A percentile compares a stretch with the other conserved stretches of the same genome.
Evolutionary conservation across 2,888 invertebrate genomes (phyloP).

Genomic region (Elysia crispata): DNA sequence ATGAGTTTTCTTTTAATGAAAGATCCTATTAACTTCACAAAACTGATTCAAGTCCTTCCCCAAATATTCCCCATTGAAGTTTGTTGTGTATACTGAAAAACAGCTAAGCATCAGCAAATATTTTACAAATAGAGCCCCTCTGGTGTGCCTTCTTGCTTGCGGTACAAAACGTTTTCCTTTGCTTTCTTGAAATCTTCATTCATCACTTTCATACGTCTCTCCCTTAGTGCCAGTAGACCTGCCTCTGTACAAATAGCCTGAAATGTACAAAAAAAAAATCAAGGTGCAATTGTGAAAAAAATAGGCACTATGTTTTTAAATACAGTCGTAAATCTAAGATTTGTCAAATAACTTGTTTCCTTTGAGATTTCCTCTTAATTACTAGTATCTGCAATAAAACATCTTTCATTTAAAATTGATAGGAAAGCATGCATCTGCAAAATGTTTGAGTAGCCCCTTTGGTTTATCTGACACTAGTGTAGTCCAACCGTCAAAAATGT

Average conservation of each 20-base stretch:
- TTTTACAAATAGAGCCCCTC: constrained; percentile 96
- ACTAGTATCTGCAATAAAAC: no score
- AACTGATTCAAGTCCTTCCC: no score
- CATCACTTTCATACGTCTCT: constrained; percentile 99
- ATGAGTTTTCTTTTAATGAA: no score
- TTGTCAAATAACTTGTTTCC: not conserved
- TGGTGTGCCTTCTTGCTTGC: constrained; percentile 99
- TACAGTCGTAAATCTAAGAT: not conserved
- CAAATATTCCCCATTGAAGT: not conserved
- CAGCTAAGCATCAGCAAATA: not conserved
- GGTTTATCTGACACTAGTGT: no score
- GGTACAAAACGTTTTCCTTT: constrained; percentile 98
- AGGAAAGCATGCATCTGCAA: no score
- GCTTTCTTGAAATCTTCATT: constrained; percentile 99
- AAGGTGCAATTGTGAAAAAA: not conserved
- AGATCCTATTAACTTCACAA: no score
- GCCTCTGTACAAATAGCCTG: constrained; percentile 99
- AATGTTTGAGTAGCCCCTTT: no score
- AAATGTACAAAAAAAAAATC: constrained; percentile 60
- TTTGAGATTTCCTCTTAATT: not conserved
- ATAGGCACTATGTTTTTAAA: not conserved
- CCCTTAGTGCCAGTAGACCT: constrained; percentile 96
- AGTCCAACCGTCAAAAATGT: no score
- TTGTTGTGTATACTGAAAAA: not conserved
- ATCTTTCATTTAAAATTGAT: no score